Evolutionary conservation across 2,888 invertebrate species (phyloP), one percentile per base, ranked within the genome.

Genomic region (Periphyllus acericola): DNA sequence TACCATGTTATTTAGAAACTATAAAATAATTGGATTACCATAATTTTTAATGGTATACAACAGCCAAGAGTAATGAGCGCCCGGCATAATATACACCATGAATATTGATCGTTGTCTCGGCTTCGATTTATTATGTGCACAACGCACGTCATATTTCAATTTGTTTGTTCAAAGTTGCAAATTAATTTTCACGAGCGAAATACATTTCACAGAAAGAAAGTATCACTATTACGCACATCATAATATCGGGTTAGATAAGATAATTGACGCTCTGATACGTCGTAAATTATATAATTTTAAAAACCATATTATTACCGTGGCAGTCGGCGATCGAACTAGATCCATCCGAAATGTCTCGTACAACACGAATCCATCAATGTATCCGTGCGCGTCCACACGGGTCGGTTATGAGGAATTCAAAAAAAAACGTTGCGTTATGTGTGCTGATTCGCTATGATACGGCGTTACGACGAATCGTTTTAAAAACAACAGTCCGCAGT

Each of bases 1-100:
- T 25, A 34, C 34, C 9, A 14, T 79, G 78, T 79, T 79, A 55
- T 55, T 34, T 79, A 55, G 55, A 79, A 79, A 32, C 78, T 34
- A 79, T 55, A 79, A 79, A 79, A 79, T 79, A 79, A 79, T 79
- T 79, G 78, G 78, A 79, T 79, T 79, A 79, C 25, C 78, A 34
- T 79, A 79, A 55, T 55, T 55, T 55, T 79, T 79, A 79, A 79
- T 55, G 19, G 55, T 34, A 25, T 11, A 78, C 52, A 17, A 11
- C 52, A 11, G 19, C 29, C n/a, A 17, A 21, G 32, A 78, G n/a
- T 52, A 78, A 78, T 78, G 78, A 32, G 52, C 19, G 19, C 19
- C 46, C 5, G 46, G 19, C 21, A 55, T 55, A 46, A 52, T 25
- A n/a, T 55, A 55, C 78, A 79, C 55, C 78, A 55, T 79, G 78